Evolutionary conservation across 35 echinoderm and acorn worm genomes (phyloP), one percentile per base, ranked within the genome.

Genomic region (Patiria miniata): DNA sequence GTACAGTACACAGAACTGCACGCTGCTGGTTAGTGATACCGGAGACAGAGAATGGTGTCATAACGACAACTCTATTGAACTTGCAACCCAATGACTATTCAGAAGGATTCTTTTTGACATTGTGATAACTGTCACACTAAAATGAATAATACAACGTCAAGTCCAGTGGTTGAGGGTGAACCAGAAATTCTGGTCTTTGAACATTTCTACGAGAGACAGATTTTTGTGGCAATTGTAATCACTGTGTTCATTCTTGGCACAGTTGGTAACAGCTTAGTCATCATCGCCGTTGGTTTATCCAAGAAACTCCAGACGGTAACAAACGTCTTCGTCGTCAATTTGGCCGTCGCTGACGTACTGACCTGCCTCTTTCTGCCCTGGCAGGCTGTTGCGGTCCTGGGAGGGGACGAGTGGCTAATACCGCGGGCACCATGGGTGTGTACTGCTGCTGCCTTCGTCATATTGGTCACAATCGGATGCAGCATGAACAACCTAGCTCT

Each of bases 401-500:
- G 12, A 6, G 39, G 8, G 77, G 77, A 78, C 39, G 77, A 39
- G 9, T 78, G 77, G 77, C 77, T 30, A 9, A 30, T 78, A 17
- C 22, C 77, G 5, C 3, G 51, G 17, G 18, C 12, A 47, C 42
- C 4, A 47, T 78, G 77, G 77, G 16, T 78, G 34, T 78, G 77
- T 30, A 78, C 77, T 2, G 6, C 36, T 9, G 33, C 77, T 16
- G 33, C 12, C n/a, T 32, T 32, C 33, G 39, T 78, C 33, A 16
- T 39, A 16, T 4, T 78, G 5, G 32, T 78, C 17, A 37, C 32
- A 16, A 32, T 78, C n/a, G 33, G 22, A 1, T 78, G 33, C 23
- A 88, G 65, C 18, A 76, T 88, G 9, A 80, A 79, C 23, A 77
- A 40, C 50, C 77, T 88, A 5, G 77, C 86, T 29, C 77, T 79